Conservation (phyloP, 2,113 vertebrate species). For the Pan paniscus region DNA sequence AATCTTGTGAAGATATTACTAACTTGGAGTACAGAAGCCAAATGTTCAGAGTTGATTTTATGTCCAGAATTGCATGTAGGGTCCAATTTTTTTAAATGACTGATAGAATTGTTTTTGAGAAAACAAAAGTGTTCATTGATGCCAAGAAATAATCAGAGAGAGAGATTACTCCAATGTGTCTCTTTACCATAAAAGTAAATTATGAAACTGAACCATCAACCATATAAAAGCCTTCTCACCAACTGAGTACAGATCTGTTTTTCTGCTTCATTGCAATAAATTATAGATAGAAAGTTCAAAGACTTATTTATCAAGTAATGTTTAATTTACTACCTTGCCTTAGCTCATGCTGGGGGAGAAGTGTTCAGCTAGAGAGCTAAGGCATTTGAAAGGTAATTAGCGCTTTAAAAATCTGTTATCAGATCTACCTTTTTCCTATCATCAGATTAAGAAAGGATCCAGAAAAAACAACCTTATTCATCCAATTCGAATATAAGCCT, state of each 20-base stretch:
- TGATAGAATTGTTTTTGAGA: constrained; percentile 52
- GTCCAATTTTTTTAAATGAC: neutral
- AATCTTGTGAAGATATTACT: constrained; percentile 13
- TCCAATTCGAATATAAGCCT: neutral
- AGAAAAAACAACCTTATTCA: neutral
- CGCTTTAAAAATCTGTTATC: neutral
- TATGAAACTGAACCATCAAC: constrained; percentile 44
- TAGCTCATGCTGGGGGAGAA: neutral
- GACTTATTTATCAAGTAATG: neutral
- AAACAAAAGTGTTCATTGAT: constrained; percentile 31
- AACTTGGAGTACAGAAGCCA: constrained; percentile 21
- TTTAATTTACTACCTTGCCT: constrained; percentile 55
- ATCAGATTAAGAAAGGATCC: neutral
- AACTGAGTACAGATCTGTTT: constrained; percentile 3
- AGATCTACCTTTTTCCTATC: neutral
- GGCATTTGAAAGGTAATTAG: constrained; percentile 2
- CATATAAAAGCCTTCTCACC: constrained; percentile 33
- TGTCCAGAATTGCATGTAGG: neutral
- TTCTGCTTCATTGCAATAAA: constrained; percentile 51
- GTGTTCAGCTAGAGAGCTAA: neutral
- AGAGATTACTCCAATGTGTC: neutral
- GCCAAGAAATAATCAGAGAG: constrained; percentile 64
- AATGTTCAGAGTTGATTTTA: constrained; percentile 13
- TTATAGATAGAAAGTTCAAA: constrained; percentile 61
- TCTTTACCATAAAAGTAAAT: constrained; percentile 50